Evolutionary conservation across 2,888 invertebrate species (phyloP).

Genomic region (Tetramorium bicarinatum): DNA sequence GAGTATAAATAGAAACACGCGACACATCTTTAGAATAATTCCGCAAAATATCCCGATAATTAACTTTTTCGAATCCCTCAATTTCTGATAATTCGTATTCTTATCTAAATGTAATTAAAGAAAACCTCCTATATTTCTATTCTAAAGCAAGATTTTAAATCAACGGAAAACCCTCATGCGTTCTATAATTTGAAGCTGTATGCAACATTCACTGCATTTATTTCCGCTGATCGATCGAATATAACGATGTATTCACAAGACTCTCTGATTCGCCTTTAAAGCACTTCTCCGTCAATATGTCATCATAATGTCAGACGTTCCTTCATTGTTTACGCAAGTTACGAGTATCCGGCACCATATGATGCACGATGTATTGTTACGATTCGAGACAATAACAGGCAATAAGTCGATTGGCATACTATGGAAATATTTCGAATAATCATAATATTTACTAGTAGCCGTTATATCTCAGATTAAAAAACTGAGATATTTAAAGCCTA

Average conservation of each 20-base stretch:
- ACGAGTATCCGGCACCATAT: conserved; percentile 19
- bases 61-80: not conserved
- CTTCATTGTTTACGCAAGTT: conserved; percentile 67
- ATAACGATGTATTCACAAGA: not conserved
- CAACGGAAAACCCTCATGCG: not conserved
- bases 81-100: not conserved
- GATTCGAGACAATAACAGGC: not conserved
- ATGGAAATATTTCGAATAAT: not conserved
- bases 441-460: not conserved
- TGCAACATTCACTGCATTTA: conserved; percentile 3
- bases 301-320: conserved; percentile 65
- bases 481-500: not conserved
- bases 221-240: conserved; percentile 25
- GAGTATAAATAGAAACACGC: not conserved
- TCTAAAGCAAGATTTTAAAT: not conserved
- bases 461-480: conserved; percentile 1
- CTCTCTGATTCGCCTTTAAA: conserved; percentile 19
- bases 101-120: not conserved
- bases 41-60: not conserved
- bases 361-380: conserved; percentile 27
- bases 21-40: not conserved
- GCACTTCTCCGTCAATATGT: conserved; percentile 57
- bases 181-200: not conserved
- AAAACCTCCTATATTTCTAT: not conserved
- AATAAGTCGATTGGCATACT: conserved; percentile 7